Evolutionary conservation across 1,140 invertebrate genomes (phyloP), one percentile per base, ranked within the genome.

Genomic region (Tribolium madens): DNA sequence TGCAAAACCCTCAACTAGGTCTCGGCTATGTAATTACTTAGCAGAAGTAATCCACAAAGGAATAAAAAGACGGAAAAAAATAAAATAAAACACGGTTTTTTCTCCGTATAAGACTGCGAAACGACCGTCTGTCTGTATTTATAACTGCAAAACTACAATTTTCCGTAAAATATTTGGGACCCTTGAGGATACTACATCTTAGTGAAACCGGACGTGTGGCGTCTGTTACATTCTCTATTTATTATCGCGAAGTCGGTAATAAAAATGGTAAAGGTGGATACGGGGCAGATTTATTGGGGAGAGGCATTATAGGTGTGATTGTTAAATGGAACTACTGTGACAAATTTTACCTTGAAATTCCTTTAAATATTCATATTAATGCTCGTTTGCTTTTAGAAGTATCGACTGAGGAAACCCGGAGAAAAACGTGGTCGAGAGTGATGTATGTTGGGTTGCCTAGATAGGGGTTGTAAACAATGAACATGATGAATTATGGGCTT

Each of bases 121-220:
- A 71, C 12, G 68, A 47, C 21, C 17, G 68, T n/a, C 68, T 47
- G 68, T 21, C 17, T 15, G 72, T 74, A 74, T 74, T 74, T 74
- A 74, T 74, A 74, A 57, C 72, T 74, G 72, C 50, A 74, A 53
- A 53, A 53, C 52, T 74, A 53, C 72, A 74, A 74, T 74, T 74
- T 74, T 50, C 72, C 48, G 72, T 52, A 74, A 74, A 74, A 74
- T 74, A 74, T 74, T 57, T 33, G 18, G n/a, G 17, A 13, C 72
- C 72, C 50, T 18, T 10, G 31, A 60, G 72, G 33, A 74, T 74
- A 60, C 31, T 53, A 52, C 72, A 26, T 60, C 52, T 74, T 60
- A 46, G 17, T 74, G 36, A 53, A 57, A 74, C 72, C 15, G 36
- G 72, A 74, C 52, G 50, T 53, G 72, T 53, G 57, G 21, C 57